Conservation (phyloP, 1,140 invertebrate species). For the Drosophila chauvacae region DNA sequence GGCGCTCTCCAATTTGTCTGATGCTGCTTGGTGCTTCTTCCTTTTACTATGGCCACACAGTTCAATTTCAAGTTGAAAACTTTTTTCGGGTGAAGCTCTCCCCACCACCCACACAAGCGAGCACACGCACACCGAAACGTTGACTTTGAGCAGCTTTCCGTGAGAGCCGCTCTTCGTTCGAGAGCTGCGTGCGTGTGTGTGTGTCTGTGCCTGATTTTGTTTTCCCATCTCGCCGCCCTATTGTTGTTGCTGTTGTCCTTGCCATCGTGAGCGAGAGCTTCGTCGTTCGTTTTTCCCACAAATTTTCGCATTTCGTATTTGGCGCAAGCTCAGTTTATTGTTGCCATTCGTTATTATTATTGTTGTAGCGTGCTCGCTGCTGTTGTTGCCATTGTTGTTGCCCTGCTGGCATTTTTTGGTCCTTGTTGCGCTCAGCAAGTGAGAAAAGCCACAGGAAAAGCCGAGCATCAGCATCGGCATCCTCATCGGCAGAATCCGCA, state of each 20-base stretch:
- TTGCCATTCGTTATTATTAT: slow-evolving; percentile 62
- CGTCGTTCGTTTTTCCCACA: slow-evolving; percentile 50
- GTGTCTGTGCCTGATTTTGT: slow-evolving; percentile 40
- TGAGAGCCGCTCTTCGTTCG: slow-evolving; percentile 62
- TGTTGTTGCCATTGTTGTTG: slow-evolving; percentile 50
- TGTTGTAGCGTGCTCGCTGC: slow-evolving; percentile 38
- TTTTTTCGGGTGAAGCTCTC: slow-evolving; percentile 54
- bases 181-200: slow-evolving; percentile 4
- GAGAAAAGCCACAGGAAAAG: slow-evolving; percentile 47
- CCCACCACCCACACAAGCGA: slow-evolving; percentile 13
- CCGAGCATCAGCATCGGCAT: slow-evolving; percentile 30
- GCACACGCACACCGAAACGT: slow-evolving; percentile 23
- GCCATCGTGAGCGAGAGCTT: slow-evolving; percentile 54
- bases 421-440: slow-evolving; percentile 73
- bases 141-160: slow-evolving; percentile 62
- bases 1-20: slow-evolving; percentile 76
- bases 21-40: slow-evolving; percentile 58
- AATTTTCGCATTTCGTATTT: slow-evolving; percentile 63
- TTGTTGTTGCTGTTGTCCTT: slow-evolving; percentile 52
- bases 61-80: slow-evolving; percentile 80
- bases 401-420: slow-evolving; percentile 65
- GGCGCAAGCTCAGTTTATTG: slow-evolving; percentile 82
- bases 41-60: slow-evolving; percentile 65
- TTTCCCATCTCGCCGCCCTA: slow-evolving; percentile 35
- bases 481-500: slow-evolving; percentile 57